phyloP scores from a whole-genome alignment of 2,113 vertebrate genomes.

The Arenaria interpres region DNA sequence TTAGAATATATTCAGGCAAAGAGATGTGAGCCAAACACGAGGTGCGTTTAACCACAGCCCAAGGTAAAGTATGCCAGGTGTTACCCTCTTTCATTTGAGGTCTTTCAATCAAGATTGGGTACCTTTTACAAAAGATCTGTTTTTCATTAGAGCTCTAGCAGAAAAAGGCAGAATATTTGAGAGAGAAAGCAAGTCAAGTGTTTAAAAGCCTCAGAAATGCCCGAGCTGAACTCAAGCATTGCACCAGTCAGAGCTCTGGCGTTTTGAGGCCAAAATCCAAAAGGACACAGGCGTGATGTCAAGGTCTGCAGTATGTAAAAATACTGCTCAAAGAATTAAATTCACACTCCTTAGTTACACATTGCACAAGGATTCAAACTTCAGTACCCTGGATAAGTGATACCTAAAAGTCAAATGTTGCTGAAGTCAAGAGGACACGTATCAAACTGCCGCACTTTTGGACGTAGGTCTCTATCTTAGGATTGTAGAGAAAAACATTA shows the following conservation, averaged over 20 bases:
- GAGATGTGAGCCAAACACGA: not conserved
- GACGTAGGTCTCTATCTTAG: not conserved
- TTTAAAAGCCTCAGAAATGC: not conserved
- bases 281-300: not conserved
- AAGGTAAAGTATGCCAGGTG: not conserved
- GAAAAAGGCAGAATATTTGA: not conserved
- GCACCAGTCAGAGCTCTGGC: not conserved
- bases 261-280: not conserved
- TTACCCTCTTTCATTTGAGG: not conserved
- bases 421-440: not conserved
- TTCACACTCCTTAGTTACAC: not conserved
- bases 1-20: not conserved
- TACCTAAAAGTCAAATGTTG: not conserved
- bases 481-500: not conserved
- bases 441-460: not conserved
- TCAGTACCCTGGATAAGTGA: not conserved
- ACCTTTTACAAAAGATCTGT: not conserved
- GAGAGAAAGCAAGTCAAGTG: not conserved
- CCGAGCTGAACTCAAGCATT: not conserved
- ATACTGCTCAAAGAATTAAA: not conserved
- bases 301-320: not conserved
- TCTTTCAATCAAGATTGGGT: not conserved
- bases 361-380: not conserved
- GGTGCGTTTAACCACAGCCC: not conserved
- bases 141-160: not conserved